Conservation (phyloP, 2,113 vertebrate species). For the Gobiocypris rarus region DNA sequence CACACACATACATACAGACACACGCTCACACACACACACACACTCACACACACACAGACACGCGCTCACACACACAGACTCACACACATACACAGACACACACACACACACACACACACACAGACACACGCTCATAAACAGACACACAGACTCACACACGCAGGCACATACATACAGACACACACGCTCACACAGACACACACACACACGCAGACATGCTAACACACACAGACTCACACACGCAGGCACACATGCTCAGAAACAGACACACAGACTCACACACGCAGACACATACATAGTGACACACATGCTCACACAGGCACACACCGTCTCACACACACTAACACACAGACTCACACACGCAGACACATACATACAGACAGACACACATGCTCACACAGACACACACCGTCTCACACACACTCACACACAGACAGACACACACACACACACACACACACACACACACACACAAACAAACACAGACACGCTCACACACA, state of each 20-base stretch:
- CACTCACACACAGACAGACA: neutral
- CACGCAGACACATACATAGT: constrained; percentile 4
- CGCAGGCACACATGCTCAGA: neutral
- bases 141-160: no score
- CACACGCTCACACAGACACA: no score
- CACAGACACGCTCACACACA: neutral
- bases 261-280: neutral
- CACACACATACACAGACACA: neutral
- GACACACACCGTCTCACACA: neutral
- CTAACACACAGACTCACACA: neutral
- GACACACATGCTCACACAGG: neutral
- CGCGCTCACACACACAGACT: neutral
- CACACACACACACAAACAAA: neutral
- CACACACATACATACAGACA: no score
- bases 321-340: neutral
- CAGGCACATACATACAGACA: no score
- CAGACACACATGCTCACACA: neutral
- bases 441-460: constrained; percentile 12
- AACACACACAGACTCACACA: neutral
- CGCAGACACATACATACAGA: constrained; percentile 17
- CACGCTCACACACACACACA: neutral
- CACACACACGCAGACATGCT: neutral
- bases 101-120: no score
- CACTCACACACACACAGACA: neutral
- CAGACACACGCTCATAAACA: no score